A percentile compares a stretch with the other conserved stretches of the same genome.
Conservation (phyloP, 2,797 vertebrate species). For the Rhabdophis nuchalis region DNA sequence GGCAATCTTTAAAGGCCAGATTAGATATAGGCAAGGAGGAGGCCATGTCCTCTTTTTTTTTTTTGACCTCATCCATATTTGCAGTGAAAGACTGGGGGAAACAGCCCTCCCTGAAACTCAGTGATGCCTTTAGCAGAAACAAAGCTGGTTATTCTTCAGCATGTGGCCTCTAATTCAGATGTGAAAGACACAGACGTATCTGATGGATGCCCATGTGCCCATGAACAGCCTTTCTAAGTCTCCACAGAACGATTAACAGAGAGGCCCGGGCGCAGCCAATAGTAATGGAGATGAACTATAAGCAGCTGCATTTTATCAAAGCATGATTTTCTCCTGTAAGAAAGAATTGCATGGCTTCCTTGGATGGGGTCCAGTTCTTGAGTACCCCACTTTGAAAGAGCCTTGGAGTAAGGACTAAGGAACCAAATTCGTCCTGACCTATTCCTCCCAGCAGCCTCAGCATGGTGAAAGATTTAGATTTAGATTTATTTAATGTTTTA, state of each 20-base stretch:
- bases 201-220: background rate
- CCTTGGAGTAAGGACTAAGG: background rate
- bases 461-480: too few species aligned
- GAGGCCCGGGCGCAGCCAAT: background rate
- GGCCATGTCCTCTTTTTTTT: background rate
- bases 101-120: background rate
- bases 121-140: background rate
- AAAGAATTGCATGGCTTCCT: background rate
- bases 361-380: background rate
- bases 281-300: background rate
- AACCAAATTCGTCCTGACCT: background rate
- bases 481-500: too few species aligned
- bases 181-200: background rate
- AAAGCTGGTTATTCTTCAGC: background rate
- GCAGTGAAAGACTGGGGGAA: background rate
- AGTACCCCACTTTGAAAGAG: background rate
- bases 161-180: background rate
- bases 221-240: constrained; percentile 4
- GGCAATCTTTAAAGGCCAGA: background rate
- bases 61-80: background rate
- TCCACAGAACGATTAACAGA: background rate
- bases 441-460: background rate
- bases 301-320: constrained; percentile 5
- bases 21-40: background rate
- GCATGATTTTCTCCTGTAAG: background rate